Conservation (phyloP, 2,888 invertebrate species). For the Caenorhabditis macrosperma region DNA sequence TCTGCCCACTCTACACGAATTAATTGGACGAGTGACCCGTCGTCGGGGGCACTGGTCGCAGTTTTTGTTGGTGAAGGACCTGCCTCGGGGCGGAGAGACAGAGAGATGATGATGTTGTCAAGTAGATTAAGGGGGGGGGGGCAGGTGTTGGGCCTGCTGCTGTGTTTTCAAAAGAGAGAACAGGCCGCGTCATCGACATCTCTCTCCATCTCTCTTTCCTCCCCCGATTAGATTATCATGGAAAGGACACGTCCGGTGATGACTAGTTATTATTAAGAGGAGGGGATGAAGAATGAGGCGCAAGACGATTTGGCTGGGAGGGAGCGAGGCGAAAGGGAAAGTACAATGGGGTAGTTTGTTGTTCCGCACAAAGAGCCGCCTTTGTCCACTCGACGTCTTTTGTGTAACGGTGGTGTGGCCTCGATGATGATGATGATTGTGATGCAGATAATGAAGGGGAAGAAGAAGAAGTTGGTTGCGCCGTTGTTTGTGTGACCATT, state of each 20-base stretch:
- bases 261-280: neutral
- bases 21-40: constrained; percentile 22
- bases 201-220: neutral
- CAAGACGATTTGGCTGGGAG: neutral
- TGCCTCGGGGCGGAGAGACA: constrained; percentile 14
- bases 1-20: constrained; percentile 9
- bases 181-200: constrained; percentile 1
- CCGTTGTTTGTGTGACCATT: neutral
- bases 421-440: neutral
- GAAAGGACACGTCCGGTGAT: constrained; percentile 14
- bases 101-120: constrained; percentile 20
- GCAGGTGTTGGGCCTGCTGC: constrained; percentile 25
- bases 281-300: neutral
- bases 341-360: constrained; percentile 36
- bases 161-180: constrained; percentile 6
- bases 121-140: constrained; percentile 21
- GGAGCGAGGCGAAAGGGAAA: constrained; percentile 16
- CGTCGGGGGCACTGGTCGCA: neutral
- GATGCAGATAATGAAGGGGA: too few relatives aligned
- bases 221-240: constrained; percentile 33
- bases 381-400: constrained; percentile 6
- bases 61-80: neutral
- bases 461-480: neutral
- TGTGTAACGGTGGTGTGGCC: neutral
- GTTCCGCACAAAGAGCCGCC: constrained; percentile 14